Base-by-base conservation (phyloP, 1,140 invertebrate genomes). In the Drosophila nasuta region DNA sequence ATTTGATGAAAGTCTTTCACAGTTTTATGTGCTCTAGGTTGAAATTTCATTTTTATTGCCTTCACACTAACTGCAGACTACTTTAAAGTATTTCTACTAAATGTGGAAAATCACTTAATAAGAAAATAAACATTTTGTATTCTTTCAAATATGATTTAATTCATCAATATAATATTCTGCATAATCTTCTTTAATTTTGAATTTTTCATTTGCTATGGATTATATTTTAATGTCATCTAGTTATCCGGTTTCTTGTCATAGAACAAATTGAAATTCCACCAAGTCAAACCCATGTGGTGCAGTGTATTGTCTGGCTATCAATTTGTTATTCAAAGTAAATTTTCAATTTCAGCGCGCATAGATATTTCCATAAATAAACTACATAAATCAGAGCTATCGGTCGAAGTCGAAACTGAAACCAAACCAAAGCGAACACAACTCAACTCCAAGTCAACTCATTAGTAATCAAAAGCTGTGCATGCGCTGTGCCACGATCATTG, bases 381-480 rank as follows among this genome's bases (percentile, higher is more conserved):
- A 79, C 85, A 88, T 88, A 88, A 88, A 88, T 88, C 83, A 88
- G 83, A 80, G 83, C 83, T 80, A 70, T 62, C 57, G 62, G 49
- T 59, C 71, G 71, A 62, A 46, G 71, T 75, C 52, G 63, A 71
- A 85, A 57, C 54, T 43, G 8, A 11, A 60, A 28, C n/a, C 38
- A 49, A 70, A 64, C 82, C 7, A 13, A 71, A 30, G 20, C 46
- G 33, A 49, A 68, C 56, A 76, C 52, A 60, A 79, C 43, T 54
- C 43, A 78, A 62, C 69, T 63, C 46, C 11, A 52, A 25, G 25
- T 11, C 35, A 64, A 71, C 81, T 88, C 83, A 88, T 88, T 88
- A 89, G 83, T 88, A 88, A 88, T 85, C 83, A 85, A 89, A 83
- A 89, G 83, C 59, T 83, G 83, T 88, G 80, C 77, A 85, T 89